Evolutionary conservation across 1,140 invertebrate genomes (phyloP).

Genomic region (Augochlora pura): DNA sequence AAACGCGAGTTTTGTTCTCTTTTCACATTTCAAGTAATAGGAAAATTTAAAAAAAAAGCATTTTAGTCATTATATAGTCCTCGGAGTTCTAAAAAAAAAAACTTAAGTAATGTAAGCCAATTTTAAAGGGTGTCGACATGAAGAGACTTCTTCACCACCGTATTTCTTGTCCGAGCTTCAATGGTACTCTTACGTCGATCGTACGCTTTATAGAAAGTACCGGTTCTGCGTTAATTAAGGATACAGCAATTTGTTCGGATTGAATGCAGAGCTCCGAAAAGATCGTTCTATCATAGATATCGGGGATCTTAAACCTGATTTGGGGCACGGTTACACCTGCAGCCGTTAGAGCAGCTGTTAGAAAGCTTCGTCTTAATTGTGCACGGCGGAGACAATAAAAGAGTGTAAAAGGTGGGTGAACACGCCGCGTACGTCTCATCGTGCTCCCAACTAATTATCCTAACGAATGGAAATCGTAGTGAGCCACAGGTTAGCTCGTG

Average conservation of each 20-base stretch:
- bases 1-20: too few species aligned
- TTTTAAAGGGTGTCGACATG: too few species aligned
- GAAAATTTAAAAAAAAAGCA: too few species aligned
- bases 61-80: too few species aligned
- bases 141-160: too few species aligned
- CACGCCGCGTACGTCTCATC: slow-evolving; percentile 39
- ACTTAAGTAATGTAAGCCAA: too few species aligned
- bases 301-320: background rate
- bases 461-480: slow-evolving; percentile 65
- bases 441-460: slow-evolving; percentile 62
- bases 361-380: slow-evolving; percentile 31
- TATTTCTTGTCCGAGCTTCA: too few species aligned
- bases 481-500: slow-evolving; percentile 49
- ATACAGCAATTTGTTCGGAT: background rate
- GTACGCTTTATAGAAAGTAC: too few species aligned
- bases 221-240: background rate
- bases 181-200: too few species aligned
- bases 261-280: background rate
- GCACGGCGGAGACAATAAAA: slow-evolving; percentile 37
- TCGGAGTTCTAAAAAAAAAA: too few species aligned
- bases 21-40: too few species aligned
- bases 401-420: slow-evolving; percentile 32
- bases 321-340: slow-evolving; percentile 21
- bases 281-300: background rate
- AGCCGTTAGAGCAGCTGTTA: slow-evolving; percentile 14